phyloP scores from a whole-genome alignment of 1,140 invertebrate genomes.

The Arion vulgaris region DNA sequence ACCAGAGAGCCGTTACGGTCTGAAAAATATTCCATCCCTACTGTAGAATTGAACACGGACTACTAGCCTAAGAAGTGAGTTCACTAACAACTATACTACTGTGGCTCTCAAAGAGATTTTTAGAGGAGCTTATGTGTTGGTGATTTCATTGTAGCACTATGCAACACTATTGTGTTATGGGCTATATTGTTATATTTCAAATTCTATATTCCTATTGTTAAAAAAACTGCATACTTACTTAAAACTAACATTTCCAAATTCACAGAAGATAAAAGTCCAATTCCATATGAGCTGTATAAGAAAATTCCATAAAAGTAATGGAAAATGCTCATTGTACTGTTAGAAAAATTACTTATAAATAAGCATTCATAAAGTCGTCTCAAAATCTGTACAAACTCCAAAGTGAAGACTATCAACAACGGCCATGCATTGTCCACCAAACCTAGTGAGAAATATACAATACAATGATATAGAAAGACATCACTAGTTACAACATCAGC shows the following conservation, averaged over 20 bases:
- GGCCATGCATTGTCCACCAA: background rate
- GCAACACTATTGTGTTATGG: no score
- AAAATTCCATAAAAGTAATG: conserved; percentile 29
- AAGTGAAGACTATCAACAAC: conserved; percentile 9
- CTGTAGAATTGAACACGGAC: no score
- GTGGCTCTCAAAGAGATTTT: no score
- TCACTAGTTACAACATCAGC: background rate
- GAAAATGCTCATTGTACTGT: conserved; percentile 26
- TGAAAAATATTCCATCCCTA: no score
- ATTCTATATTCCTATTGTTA: no score
- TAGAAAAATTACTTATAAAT: conserved; percentile 14
- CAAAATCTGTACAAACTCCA: conserved; percentile 28
- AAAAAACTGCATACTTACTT: background rate
- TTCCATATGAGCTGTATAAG: conserved; percentile 23
- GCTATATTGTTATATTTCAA: no score
- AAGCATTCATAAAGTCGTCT: conserved; percentile 33
- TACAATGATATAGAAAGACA: background rate
- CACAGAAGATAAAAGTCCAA: conserved; percentile 10
- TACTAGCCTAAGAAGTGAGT: no score
- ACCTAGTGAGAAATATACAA: conserved; percentile 6
- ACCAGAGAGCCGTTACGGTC: no score
- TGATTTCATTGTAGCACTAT: no score
- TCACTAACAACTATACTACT: no score
- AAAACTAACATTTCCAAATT: background rate
- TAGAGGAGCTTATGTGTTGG: no score